Conservation (phyloP, 1,140 invertebrate genomes). For the Temnothorax curvispinosus region DNA sequence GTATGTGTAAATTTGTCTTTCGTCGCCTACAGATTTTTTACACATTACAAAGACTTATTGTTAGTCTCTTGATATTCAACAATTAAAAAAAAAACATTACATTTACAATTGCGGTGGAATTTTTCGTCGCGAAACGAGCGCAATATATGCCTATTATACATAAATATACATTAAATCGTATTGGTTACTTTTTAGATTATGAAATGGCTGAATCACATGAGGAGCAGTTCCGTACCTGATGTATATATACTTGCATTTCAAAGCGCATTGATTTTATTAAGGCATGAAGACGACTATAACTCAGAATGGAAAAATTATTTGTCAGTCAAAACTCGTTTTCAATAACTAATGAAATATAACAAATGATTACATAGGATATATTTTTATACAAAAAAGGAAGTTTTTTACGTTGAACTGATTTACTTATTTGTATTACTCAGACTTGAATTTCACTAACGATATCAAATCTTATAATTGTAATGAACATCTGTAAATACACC, state of each 20-base stretch:
- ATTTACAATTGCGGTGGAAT: not conserved
- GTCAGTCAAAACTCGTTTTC: slow-evolving; percentile 53
- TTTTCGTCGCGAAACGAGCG: slow-evolving; percentile 22
- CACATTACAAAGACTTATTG: not conserved
- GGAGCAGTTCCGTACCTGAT: slow-evolving; percentile 69
- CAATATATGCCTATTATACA: slow-evolving; percentile 8
- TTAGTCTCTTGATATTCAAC: slow-evolving; percentile 18
- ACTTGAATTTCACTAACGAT: not conserved
- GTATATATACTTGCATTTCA: slow-evolving; percentile 77
- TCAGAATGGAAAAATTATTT: slow-evolving; percentile 67
- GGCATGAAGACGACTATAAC: slow-evolving; percentile 69
- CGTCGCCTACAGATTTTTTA: slow-evolving; percentile 11
- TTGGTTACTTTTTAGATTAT: slow-evolving; percentile 80
- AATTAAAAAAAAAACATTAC: slow-evolving; percentile 14
- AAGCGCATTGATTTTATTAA: slow-evolving; percentile 72
- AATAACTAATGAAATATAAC: slow-evolving; percentile 15
- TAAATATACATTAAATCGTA: slow-evolving; percentile 31
- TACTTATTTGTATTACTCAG: slow-evolving; percentile 28
- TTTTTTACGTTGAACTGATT: slow-evolving; percentile 17
- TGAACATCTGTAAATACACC: not conserved
- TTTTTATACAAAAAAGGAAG: slow-evolving; percentile 44
- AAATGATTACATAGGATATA: not conserved
- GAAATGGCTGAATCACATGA: slow-evolving; percentile 85
- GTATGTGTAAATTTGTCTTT: slow-evolving; percentile 70
- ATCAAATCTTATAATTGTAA: slow-evolving; percentile 22